A percentile compares a stretch with the other conserved stretches of the same genome.
Evolutionary conservation across 1,140 invertebrate species (phyloP).

Genomic region (Batillaria attramentaria): DNA sequence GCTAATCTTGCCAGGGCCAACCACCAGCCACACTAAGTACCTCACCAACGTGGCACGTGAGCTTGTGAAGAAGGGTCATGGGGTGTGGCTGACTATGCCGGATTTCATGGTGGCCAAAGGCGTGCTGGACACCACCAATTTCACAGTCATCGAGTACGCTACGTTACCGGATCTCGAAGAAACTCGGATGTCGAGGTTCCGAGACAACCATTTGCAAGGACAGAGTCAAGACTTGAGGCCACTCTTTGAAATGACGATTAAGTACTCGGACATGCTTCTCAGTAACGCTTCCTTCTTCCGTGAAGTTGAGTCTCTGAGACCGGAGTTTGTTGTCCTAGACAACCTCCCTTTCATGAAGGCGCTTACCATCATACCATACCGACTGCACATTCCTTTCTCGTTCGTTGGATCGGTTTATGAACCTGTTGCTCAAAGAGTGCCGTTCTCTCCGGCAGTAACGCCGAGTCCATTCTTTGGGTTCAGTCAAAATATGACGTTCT

Average conservation of each 20-base stretch:
- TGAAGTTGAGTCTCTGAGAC: not conserved
- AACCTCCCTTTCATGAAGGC: not conserved
- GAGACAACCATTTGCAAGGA: not conserved
- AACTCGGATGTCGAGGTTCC: not conserved
- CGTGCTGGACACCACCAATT: not conserved
- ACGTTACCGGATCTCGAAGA: not conserved
- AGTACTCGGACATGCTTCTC: not conserved
- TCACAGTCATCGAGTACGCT: constrained; percentile 19
- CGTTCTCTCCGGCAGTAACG: constrained; percentile 11
- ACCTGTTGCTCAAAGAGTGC: not conserved
- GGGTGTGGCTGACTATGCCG: constrained; percentile 13
- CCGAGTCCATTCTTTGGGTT: not conserved
- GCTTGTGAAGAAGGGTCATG: constrained; percentile 20
- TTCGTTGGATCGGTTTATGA: constrained; percentile 23
- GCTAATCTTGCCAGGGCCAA: constrained; percentile 19
- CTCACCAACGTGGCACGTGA: constrained; percentile 25
- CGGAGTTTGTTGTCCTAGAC: constrained; percentile 38
- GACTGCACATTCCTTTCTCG: constrained; percentile 31
- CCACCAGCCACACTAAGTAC: constrained; percentile 10
- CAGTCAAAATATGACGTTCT: constrained; percentile 34
- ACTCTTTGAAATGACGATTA: not conserved
- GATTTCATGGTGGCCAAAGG: not conserved
- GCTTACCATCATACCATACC: constrained; percentile 32
- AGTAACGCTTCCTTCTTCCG: no score
- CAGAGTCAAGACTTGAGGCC: not conserved